phyloP scores from a whole-genome alignment of 2,113 vertebrate species.

The Microtus montanus region DNA sequence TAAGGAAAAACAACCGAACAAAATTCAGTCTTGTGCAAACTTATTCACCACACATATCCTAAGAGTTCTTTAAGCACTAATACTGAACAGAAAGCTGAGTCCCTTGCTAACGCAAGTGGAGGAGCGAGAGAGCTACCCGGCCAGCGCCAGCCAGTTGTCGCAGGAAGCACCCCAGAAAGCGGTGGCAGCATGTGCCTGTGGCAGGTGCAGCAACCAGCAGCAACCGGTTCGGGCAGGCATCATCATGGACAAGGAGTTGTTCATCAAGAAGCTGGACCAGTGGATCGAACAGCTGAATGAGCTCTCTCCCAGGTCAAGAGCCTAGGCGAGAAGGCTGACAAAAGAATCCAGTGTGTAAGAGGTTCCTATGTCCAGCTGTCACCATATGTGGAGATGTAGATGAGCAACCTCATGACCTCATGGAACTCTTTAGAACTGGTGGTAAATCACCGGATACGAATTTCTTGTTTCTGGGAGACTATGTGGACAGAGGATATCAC shows the following conservation, averaged over 20 bases:
- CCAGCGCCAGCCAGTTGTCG: background rate
- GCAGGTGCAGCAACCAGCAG: background rate
- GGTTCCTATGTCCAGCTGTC: conserved; percentile 93
- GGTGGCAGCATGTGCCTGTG: conserved; percentile 53
- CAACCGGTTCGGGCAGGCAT: conserved; percentile 64
- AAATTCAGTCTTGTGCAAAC: background rate
- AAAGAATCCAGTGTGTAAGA: conserved; percentile 99
- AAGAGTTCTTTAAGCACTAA: background rate
- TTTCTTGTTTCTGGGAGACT: conserved; percentile 99
- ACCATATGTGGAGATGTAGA: conserved; percentile 98
- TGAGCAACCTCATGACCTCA: conserved; percentile 98
- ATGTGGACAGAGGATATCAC: conserved; percentile 98
- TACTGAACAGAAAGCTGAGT: conserved; percentile 62
- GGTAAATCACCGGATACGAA: conserved; percentile 99
- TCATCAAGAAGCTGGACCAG: conserved; percentile 95
- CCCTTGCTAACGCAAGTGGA: conserved; percentile 18
- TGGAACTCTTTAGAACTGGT: conserved; percentile 99
- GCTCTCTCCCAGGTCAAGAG: conserved; percentile 94
- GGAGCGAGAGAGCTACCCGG: background rate
- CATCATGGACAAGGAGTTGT: conserved; percentile 95
- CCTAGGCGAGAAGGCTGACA: conserved; percentile 97
- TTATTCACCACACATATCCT: background rate
- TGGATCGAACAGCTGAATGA: conserved; percentile 98
- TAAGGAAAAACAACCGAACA: background rate
- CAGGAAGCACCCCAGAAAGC: background rate